Percentiles rank a stretch among this genome's conserved stretches.
These are phyloP conservation scores for Apocrypta bakeri DNA, from an alignment of 1,140 invertebrate genomes.

Conservation along the genomic window DNA sequence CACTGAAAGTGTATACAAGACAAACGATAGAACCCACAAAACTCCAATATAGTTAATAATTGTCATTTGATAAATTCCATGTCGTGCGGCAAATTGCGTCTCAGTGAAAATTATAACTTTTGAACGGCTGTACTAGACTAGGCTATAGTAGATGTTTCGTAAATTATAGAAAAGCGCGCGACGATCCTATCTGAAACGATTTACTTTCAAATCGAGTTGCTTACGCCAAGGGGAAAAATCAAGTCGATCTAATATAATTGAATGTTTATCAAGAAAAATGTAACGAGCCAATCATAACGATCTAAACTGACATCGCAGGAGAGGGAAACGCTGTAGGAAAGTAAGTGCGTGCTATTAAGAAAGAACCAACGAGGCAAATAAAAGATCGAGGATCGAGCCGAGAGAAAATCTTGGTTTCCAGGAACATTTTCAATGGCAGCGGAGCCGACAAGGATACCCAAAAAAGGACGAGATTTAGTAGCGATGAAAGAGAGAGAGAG, in stretches of 20 bases:
- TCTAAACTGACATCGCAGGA: neutral
- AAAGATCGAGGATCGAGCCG: too few relatives aligned
- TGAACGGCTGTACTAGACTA: too few relatives aligned
- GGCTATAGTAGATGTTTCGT: neutral
- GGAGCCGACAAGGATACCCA: neutral
- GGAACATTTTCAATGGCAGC: neutral
- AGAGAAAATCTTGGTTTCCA: neutral
- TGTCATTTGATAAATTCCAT: neutral
- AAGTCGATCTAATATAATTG: neutral
- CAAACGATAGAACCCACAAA: too few relatives aligned
- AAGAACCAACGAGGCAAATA: neutral
- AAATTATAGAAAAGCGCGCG: neutral
- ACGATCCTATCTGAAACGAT: neutral
- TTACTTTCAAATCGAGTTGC: slow-evolving; percentile 5
- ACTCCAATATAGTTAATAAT: neutral
- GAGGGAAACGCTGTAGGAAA: neutral
- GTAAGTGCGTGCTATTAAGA: neutral
- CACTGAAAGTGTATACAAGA: too few relatives aligned
- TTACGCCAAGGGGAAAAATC: slow-evolving; percentile 9
- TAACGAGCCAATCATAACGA: neutral
- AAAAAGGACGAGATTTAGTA: neutral
- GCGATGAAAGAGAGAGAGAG: too few relatives aligned
- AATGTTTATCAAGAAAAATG: slow-evolving; percentile 24
- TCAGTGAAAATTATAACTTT: slow-evolving; percentile 31
- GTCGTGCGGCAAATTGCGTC: neutral